Base-by-base conservation (phyloP, 1,140 invertebrate species). In the Calycopis cecrops region DNA sequence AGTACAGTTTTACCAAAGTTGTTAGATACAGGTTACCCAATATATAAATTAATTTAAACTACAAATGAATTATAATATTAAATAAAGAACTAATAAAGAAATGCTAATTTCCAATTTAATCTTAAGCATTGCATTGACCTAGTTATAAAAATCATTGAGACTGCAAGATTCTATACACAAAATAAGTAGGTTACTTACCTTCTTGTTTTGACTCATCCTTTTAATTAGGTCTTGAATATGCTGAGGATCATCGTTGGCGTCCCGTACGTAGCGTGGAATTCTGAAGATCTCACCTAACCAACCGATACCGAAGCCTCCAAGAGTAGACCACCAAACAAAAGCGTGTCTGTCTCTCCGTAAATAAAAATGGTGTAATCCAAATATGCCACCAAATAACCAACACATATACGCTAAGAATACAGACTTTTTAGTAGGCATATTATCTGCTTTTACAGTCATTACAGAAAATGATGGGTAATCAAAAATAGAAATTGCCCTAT, bases 281-380 rank as follows among this genome's bases (percentile, higher is more conserved):
- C 92, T 90, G 65, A 95, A 96, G 1, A 97, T 72, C 74, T 99
- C 97, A 14, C 93, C 88, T 0, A 98, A 62, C 94, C 96, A 98
- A 3, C 96, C 97, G 9, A 95, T 70, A 3, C 95, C 95, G 69
- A 95, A 96, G 3, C 96, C 97, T 11, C 96, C 97, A 9, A 96
- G 85, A 1, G 95, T 95, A 48, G 92, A 92, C 89, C 94, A 94
- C 91, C 94, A 97, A 0, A 97, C 87, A 71, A 98, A 95, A 0
- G 94, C 97, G 71, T 99, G 97, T n/a, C 92, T 89, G 79, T 98
- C 96, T 54, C 97, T 87, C 44, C 92, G 91, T 42, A 99, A 87
- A 79, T 99, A 99, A 69, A 98, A 91, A 77, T 98, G 96, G 87
- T 99, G 97, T 1, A 96, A 79, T 0, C 97, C 97, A 62, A 96